Evolutionary conservation across 2,797 vertebrate genomes (phyloP).

Genomic region (Pygocentrus nattereri): DNA sequence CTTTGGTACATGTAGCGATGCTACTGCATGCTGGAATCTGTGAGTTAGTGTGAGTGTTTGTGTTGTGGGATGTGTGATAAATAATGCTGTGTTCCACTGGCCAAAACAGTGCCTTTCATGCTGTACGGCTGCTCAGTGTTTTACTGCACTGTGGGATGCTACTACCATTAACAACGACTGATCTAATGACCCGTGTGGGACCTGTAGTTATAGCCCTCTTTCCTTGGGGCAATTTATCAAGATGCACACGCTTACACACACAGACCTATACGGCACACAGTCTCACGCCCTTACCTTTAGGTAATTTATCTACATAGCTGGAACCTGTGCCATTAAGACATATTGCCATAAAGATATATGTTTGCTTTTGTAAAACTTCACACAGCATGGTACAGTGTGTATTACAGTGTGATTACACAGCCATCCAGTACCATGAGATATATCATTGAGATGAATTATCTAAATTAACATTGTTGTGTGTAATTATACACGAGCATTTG

Average conservation of each 20-base stretch:
- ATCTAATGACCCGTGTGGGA: slow-evolving; percentile 47
- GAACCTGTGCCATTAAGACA: neutral
- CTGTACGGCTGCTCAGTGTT: slow-evolving; percentile 29
- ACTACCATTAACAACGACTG: slow-evolving; percentile 38
- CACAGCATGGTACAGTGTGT: neutral
- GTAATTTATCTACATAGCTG: slow-evolving; percentile 34
- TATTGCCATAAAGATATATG: slow-evolving; percentile 32
- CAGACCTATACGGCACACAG: neutral
- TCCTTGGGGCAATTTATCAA: slow-evolving; percentile 39
- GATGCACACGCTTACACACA: neutral
- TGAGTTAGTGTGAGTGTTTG: slow-evolving; percentile 21
- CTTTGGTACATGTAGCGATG: no score
- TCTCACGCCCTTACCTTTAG: slow-evolving; percentile 14
- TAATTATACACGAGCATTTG: slow-evolving; percentile 58
- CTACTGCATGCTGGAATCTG: neutral
- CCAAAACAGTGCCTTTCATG: slow-evolving; percentile 11
- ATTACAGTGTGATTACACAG: slow-evolving; percentile 1
- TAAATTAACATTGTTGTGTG: slow-evolving; percentile 64
- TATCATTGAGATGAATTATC: slow-evolving; percentile 57
- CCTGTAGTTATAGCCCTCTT: slow-evolving; percentile 34
- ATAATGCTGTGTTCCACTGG: slow-evolving; percentile 26
- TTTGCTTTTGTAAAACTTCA: slow-evolving; percentile 28
- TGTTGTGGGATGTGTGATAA: slow-evolving; percentile 40
- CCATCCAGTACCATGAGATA: neutral
- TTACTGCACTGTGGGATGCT: slow-evolving; percentile 30